Evolutionary conservation across 2,113 vertebrate genomes (phyloP).

Genomic region (Microtus richardsoni): DNA sequence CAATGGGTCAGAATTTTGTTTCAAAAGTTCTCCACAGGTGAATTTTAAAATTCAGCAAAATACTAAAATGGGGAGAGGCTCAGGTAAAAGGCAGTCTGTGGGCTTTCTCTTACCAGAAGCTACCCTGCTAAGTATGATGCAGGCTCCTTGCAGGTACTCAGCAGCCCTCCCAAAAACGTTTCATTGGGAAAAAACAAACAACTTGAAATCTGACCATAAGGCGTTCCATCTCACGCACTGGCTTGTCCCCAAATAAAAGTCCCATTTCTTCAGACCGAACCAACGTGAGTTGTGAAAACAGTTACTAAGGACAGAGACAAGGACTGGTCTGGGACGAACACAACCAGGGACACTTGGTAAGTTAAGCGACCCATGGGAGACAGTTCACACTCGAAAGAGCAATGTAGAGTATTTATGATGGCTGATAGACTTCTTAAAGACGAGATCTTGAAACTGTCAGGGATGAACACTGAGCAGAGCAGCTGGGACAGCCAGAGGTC

Average conservation of each 20-base stretch:
- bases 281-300: background rate
- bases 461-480: background rate
- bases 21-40: background rate
- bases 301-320: slow-evolving; percentile 17
- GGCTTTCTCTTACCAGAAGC: slow-evolving; percentile 1
- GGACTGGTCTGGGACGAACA: background rate
- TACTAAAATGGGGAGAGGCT: background rate
- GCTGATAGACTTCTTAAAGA: slow-evolving; percentile 31
- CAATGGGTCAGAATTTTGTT: background rate
- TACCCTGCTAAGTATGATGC: background rate
- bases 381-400: background rate
- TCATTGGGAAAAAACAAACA: background rate
- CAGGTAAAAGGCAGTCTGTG: background rate
- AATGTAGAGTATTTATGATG: slow-evolving; percentile 75
- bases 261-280: background rate
- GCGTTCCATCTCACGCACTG: background rate
- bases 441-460: slow-evolving; percentile 4
- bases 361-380: slow-evolving; percentile 41
- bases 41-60: slow-evolving; percentile 40
- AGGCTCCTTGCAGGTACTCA: background rate
- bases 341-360: slow-evolving; percentile 28
- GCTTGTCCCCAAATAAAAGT: background rate
- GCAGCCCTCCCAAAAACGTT: background rate
- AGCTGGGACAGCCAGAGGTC: background rate
- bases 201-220: background rate